Conservation (phyloP, 1,140 invertebrate genomes). For the Ceratina japonica region DNA sequence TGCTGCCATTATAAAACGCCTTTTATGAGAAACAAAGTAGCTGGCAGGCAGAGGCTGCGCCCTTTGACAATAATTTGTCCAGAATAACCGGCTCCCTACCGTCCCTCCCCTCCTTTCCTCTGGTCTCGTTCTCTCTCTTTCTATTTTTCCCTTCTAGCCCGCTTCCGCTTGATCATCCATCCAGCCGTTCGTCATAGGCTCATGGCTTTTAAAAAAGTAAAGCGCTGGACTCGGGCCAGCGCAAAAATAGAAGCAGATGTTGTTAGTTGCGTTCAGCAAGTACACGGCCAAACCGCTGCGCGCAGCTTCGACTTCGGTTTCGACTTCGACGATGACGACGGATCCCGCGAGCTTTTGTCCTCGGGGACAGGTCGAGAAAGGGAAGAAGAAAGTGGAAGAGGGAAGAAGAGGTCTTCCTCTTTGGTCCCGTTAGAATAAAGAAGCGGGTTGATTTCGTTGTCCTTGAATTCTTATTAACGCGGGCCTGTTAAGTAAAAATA, state of each 20-base stretch:
- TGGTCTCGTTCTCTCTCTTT: slow-evolving; percentile 34
- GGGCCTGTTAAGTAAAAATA: slow-evolving; percentile 77
- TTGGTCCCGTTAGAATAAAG: neutral
- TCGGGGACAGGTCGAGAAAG: slow-evolving; percentile 1
- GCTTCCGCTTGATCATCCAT: slow-evolving; percentile 75
- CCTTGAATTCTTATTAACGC: slow-evolving; percentile 77
- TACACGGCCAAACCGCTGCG: slow-evolving; percentile 47
- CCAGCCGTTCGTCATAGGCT: slow-evolving; percentile 77
- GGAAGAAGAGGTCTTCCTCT: neutral
- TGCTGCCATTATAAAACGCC: slow-evolving; percentile 61
- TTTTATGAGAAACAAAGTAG: slow-evolving; percentile 64
- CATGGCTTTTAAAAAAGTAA: slow-evolving; percentile 76
- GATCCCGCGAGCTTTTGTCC: neutral
- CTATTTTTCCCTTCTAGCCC: slow-evolving; percentile 31
- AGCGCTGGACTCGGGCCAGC: slow-evolving; percentile 78
- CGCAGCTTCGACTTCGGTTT: too few relatives aligned
- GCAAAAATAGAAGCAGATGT: slow-evolving; percentile 81
- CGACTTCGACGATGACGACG: slow-evolving; percentile 20
- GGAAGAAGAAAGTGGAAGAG: neutral
- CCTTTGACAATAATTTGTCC: slow-evolving; percentile 67
- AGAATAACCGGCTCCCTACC: slow-evolving; percentile 65
- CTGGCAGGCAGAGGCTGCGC: slow-evolving; percentile 56
- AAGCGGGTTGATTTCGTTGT: slow-evolving; percentile 72
- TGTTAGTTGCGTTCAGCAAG: slow-evolving; percentile 69
- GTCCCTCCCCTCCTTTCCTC: neutral